Evolutionary conservation across 2,888 invertebrate species (phyloP).

Genomic region (Allacma fusca): DNA sequence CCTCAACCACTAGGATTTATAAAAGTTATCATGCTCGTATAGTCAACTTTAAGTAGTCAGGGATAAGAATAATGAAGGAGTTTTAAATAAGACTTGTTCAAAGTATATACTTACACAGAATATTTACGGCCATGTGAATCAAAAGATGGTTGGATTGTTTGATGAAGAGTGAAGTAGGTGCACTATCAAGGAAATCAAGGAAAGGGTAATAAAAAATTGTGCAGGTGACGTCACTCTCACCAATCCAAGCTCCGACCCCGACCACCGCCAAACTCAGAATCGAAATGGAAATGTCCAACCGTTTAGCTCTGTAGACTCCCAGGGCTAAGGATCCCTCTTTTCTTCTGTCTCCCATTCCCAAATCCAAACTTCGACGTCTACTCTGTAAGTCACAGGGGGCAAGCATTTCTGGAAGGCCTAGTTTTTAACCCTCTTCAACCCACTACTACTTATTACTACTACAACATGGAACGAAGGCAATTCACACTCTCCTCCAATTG

Average conservation of each 20-base stretch:
- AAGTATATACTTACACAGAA: conserved; percentile 20
- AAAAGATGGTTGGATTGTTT: conserved; percentile 30
- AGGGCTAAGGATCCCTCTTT: not conserved
- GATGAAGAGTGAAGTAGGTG: conserved; percentile 13
- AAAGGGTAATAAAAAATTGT: conserved; percentile 31
- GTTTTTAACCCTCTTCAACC: not conserved
- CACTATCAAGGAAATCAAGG: conserved; percentile 30
- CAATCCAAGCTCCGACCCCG: conserved; percentile 30
- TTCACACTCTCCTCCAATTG: too few relatives aligned
- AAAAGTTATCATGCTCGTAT: not conserved
- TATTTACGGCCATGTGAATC: conserved; percentile 32
- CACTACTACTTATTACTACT: too few relatives aligned
- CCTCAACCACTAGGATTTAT: not conserved
- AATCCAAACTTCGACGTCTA: not conserved
- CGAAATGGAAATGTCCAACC: not conserved
- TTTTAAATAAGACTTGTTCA: not conserved
- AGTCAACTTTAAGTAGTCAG: not conserved
- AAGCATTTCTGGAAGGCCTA: not conserved
- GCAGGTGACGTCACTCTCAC: conserved; percentile 41
- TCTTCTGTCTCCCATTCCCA: not conserved
- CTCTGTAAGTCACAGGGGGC: too few relatives aligned
- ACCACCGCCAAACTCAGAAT: conserved; percentile 34
- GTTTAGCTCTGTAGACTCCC: not conserved
- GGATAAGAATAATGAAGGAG: not conserved
- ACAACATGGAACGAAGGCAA: too few relatives aligned